phyloP scores from a whole-genome alignment of 2,888 invertebrate genomes.

The Fissipunctia ypsillon region DNA sequence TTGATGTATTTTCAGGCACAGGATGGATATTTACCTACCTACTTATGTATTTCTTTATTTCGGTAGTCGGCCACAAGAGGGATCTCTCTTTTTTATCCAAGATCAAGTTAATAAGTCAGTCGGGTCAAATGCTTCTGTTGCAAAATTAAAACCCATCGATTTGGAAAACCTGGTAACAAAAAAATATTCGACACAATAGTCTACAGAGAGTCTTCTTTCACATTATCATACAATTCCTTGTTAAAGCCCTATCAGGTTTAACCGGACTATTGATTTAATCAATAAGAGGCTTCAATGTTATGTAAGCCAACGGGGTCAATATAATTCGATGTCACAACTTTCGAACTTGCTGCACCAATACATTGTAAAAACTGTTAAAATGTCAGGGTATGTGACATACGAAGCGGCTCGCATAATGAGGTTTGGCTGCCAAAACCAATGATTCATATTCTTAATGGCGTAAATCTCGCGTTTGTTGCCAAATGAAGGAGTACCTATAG shows the following conservation, averaged over 20 bases:
- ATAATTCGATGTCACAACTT: constrained; percentile 58
- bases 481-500: constrained; percentile 57
- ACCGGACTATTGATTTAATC: constrained; percentile 53
- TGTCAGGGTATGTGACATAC: constrained; percentile 55
- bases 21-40: too few species aligned
- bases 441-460: constrained; percentile 70
- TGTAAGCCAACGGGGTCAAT: constrained; percentile 53
- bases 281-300: constrained; percentile 26
- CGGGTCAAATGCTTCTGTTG: constrained; percentile 4
- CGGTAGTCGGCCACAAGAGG: neutral
- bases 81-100: constrained; percentile 3
- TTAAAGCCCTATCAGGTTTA: constrained; percentile 23
- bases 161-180: constrained; percentile 12
- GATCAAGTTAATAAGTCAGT: constrained; percentile 8
- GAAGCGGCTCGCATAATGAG: constrained; percentile 64
- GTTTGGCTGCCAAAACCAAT: constrained; percentile 70
- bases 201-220: neutral
- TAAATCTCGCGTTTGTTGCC: constrained; percentile 62
- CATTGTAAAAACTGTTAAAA: constrained; percentile 63
- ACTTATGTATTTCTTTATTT: neutral
- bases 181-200: constrained; percentile 1
- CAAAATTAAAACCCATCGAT: neutral
- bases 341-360: constrained; percentile 59
- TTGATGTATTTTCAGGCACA: constrained; percentile 9
- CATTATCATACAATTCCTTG: constrained; percentile 50